phyloP scores from a whole-genome alignment of 2,113 vertebrate genomes.

The Caracal caracal region DNA sequence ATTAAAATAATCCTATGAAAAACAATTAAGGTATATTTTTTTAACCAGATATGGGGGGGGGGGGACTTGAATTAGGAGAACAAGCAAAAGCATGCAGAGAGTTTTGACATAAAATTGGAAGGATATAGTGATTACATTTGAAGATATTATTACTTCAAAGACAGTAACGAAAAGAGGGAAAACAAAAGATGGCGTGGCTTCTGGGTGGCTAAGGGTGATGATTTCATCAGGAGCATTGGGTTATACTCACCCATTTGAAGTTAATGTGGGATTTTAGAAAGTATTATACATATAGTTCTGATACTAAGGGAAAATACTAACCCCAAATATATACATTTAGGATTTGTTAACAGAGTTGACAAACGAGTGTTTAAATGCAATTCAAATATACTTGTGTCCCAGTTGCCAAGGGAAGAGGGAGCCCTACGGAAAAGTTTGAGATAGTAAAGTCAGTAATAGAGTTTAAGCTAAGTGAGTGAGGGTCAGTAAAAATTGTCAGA shows the following conservation, averaged over 20 bases:
- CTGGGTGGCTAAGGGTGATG: background rate
- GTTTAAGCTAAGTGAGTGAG: background rate
- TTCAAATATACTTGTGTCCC: background rate
- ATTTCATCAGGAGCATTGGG: background rate
- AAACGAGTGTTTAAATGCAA: background rate
- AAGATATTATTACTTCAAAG: background rate
- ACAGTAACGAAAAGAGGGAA: background rate
- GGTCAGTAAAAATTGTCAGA: rapidly evolving
- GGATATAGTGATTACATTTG: background rate
- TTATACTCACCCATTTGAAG: background rate
- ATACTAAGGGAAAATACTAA: background rate
- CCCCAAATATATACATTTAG: background rate
- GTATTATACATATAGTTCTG: background rate
- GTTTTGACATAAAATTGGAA: background rate
- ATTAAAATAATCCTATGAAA: background rate
- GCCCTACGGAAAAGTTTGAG: rapidly evolving
- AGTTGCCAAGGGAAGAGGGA: background rate
- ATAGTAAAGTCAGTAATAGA: background rate
- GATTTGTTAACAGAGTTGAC: background rate
- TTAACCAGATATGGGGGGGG: background rate
- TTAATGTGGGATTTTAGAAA: background rate
- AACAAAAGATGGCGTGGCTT: background rate
- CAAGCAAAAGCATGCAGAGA: background rate
- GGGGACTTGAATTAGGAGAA: background rate
- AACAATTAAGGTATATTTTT: background rate